phyloP scores from a whole-genome alignment of 2,113 vertebrate genomes.

The Hyla sarda region DNA sequence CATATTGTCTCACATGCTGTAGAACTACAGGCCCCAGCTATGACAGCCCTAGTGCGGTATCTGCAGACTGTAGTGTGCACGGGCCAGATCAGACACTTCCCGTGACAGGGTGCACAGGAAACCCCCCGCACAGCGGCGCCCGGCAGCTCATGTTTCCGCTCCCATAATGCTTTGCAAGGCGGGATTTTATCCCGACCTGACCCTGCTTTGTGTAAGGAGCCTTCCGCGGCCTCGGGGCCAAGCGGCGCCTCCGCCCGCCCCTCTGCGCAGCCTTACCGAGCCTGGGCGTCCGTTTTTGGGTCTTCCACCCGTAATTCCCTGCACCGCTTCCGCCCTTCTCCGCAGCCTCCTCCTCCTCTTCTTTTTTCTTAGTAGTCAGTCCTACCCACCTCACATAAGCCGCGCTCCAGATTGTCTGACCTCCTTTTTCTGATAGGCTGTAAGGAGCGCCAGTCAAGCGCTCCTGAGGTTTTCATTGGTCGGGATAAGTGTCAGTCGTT shows the following conservation, averaged over 20 bases:
- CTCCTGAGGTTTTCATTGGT: not conserved
- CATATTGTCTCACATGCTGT: too few species aligned
- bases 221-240: not conserved
- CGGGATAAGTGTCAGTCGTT: not conserved
- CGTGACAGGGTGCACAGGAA: conserved; percentile 26
- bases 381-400: not conserved
- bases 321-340: conserved; percentile 30
- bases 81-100: too few species aligned
- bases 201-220: not conserved
- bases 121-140: conserved; percentile 5
- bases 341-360: not conserved
- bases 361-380: not conserved
- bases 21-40: too few species aligned
- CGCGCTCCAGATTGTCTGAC: not conserved
- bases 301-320: conserved; percentile 4
- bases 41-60: too few species aligned
- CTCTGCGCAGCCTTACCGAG: not conserved
- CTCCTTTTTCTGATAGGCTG: not conserved
- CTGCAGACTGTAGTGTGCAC: too few species aligned
- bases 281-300: not conserved
- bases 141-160: conserved; percentile 32
- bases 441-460: not conserved
- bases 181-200: conserved; percentile 24
- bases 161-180: conserved; percentile 42
- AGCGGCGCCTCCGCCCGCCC: not conserved